These are phyloP conservation scores for Epinephelus lanceolatus DNA, from an alignment of 2,113 vertebrate species.

Conservation along the genomic window DNA sequence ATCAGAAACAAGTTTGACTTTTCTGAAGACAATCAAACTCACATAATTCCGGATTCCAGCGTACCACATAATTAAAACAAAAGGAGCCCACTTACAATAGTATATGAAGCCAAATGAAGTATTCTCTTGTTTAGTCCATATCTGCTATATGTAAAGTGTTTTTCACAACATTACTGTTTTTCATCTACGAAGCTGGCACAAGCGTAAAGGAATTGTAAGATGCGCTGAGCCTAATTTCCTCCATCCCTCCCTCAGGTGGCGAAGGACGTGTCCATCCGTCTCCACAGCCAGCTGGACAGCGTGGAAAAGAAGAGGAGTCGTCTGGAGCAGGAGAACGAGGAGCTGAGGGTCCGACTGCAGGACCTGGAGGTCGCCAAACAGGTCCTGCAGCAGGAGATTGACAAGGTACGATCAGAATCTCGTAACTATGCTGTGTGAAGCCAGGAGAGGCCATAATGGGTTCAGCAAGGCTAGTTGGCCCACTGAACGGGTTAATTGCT, in stretches of 20 bases:
- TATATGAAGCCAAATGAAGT: neutral
- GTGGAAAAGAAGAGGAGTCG: slow-evolving; percentile 94
- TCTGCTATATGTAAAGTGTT: neutral
- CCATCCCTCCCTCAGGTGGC: slow-evolving; percentile 87
- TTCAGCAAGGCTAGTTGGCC: neutral
- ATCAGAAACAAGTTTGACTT: too few relatives aligned
- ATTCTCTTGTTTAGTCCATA: neutral
- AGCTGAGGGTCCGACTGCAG: slow-evolving; percentile 91
- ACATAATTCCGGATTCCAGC: neutral
- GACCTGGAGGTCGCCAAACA: slow-evolving; percentile 97
- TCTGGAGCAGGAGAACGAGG: slow-evolving; percentile 96
- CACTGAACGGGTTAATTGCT: neutral
- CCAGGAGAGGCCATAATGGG: neutral
- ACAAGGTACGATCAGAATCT: slow-evolving; percentile 86
- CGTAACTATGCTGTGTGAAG: neutral
- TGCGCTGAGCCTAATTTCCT: neutral
- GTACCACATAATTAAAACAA: neutral
- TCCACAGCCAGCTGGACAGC: slow-evolving; percentile 94
- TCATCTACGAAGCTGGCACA: neutral
- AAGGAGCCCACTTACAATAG: neutral
- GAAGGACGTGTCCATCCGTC: slow-evolving; percentile 96
- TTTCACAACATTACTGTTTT: neutral
- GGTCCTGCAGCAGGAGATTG: slow-evolving; percentile 96
- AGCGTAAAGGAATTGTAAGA: neutral
- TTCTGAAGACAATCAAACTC: too few relatives aligned